These are phyloP conservation scores for Actinemys pallida DNA, from an alignment of 2,113 vertebrate species.

Conservation along the genomic window DNA sequence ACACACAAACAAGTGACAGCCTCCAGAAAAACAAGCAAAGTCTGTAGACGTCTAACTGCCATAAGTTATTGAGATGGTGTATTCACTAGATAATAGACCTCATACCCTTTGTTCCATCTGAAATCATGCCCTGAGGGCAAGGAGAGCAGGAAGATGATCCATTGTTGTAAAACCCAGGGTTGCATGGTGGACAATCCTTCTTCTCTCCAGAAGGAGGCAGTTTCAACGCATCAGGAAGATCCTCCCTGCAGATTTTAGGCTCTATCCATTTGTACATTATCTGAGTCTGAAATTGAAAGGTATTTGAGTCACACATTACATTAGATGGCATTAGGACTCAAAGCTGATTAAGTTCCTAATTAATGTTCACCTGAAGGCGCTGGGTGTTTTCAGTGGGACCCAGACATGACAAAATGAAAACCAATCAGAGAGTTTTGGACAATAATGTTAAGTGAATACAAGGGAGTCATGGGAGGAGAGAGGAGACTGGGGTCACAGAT, in stretches of 20 bases:
- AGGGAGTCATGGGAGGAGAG: background rate
- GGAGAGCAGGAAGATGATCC: constrained; percentile 91
- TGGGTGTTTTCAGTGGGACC: background rate
- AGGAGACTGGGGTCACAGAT: background rate
- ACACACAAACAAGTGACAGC: background rate
- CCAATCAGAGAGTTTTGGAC: background rate
- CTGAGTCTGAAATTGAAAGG: constrained; percentile 86
- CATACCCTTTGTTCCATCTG: constrained; percentile 90
- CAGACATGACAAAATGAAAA: background rate
- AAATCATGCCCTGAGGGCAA: constrained; percentile 89
- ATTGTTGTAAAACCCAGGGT: constrained; percentile 96
- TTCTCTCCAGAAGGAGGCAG: constrained; percentile 91
- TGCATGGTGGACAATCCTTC: constrained; percentile 95
- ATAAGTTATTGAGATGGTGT: background rate
- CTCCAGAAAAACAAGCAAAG: background rate
- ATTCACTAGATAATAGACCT: background rate
- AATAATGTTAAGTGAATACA: background rate
- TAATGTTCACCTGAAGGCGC: background rate
- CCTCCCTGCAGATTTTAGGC: constrained; percentile 94
- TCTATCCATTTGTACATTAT: constrained; percentile 95
- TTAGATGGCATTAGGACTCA: background rate
- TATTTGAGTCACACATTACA: background rate
- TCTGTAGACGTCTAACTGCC: background rate
- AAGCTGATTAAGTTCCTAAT: background rate
- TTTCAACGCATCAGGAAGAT: constrained; percentile 79